A percentile compares a stretch with the other conserved stretches of the same genome.
Evolutionary conservation across 1,140 invertebrate genomes (phyloP).

Genomic region (Lutraria rhynchaena): DNA sequence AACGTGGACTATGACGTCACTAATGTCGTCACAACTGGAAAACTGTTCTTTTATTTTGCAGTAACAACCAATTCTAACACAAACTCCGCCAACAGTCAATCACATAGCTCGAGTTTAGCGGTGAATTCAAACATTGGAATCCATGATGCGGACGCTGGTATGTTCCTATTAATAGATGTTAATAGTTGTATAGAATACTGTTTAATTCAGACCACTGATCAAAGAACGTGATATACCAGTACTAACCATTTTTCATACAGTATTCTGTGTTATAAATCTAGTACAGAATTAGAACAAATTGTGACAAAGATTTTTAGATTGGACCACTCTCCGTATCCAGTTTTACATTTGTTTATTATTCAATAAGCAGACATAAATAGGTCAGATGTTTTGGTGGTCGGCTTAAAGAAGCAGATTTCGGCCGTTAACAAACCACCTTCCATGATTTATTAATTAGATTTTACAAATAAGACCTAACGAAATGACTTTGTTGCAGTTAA

Average conservation of each 20-base stretch:
- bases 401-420: no score
- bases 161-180: no score
- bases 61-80: slow-evolving; percentile 2
- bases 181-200: no score
- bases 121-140: not conserved
- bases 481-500: no score
- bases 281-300: not conserved
- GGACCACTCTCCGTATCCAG: not conserved
- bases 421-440: no score
- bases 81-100: not conserved
- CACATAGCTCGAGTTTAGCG: not conserved
- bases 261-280: not conserved
- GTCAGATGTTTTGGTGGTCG: no score
- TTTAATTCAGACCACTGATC: no score
- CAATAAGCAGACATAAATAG: no score
- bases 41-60: not conserved
- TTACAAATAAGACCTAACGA: no score
- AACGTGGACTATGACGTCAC: no score
- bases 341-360: not conserved
- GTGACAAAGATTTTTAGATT: not conserved
- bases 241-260: not conserved
- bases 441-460: no score
- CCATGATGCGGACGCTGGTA: slow-evolving; percentile 15
- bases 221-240: not conserved
- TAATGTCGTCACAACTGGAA: no score